phyloP scores from a whole-genome alignment of 1,140 invertebrate genomes.

The Calosoma granatense region DNA sequence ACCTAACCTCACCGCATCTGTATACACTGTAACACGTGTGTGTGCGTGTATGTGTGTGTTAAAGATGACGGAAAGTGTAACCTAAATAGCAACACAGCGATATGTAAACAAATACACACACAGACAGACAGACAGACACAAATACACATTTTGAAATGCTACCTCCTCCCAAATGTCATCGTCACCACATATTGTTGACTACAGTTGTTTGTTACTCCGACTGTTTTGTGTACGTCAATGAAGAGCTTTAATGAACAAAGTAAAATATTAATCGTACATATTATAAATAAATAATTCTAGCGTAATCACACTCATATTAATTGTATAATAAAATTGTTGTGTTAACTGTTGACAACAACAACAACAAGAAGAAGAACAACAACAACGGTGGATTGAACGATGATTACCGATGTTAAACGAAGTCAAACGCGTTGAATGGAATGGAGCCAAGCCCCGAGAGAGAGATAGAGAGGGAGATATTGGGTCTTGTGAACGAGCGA shows the following conservation, averaged over 20 bases:
- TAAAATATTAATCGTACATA: neutral
- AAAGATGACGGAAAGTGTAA: neutral
- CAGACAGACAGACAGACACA: neutral
- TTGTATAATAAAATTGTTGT: constrained; percentile 7
- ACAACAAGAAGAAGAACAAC: too few relatives aligned
- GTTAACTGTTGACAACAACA: neutral
- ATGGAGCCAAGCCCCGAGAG: neutral
- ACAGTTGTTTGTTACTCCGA: constrained; percentile 1
- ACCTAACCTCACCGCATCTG: neutral
- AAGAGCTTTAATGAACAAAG: constrained; percentile 8
- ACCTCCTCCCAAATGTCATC: neutral
- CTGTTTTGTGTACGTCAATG: neutral
- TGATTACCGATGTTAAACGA: neutral
- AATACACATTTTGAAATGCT: neutral
- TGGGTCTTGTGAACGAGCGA: neutral
- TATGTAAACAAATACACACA: neutral
- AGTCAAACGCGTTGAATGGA: neutral
- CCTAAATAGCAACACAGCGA: too few relatives aligned
- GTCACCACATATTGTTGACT: neutral
- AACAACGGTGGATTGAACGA: neutral
- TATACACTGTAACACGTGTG: neutral
- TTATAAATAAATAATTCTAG: neutral
- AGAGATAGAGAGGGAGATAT: neutral
- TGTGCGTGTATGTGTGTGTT: neutral
- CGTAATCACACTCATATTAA: neutral